These are phyloP conservation scores for Lasioglossum pauxillum DNA, from an alignment of 2,888 invertebrate species.

Conservation along the genomic window DNA sequence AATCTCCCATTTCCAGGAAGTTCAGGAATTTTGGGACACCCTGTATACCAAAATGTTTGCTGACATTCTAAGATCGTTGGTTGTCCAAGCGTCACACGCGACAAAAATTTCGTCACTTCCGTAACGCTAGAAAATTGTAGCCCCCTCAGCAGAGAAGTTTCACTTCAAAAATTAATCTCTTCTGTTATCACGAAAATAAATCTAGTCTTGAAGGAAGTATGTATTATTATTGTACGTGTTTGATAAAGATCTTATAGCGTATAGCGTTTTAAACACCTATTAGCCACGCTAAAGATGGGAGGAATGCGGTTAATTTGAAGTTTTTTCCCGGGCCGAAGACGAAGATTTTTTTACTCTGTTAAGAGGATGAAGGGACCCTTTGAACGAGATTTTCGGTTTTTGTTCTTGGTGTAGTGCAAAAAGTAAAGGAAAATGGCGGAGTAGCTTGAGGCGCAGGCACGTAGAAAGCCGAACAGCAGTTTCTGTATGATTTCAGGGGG, in stretches of 20 bases:
- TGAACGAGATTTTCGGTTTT: slow-evolving; percentile 7
- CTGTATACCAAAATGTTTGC: too few species aligned
- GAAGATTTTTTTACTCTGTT: not conserved
- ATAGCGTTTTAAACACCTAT: not conserved
- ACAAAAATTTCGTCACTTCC: too few species aligned
- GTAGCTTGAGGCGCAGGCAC: not conserved
- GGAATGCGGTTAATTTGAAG: not conserved
- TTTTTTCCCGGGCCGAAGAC: not conserved
- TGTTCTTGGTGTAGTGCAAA: not conserved
- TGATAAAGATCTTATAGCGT: not conserved
- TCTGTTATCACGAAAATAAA: not conserved
- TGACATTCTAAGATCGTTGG: too few species aligned
- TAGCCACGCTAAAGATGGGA: not conserved
- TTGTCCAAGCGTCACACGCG: too few species aligned
- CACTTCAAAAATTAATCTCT: not conserved
- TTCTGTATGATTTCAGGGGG: slow-evolving; percentile 7
- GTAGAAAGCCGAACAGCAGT: slow-evolving; percentile 3
- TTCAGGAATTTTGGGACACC: too few species aligned
- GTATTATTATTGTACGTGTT: not conserved
- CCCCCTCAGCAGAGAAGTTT: too few species aligned
- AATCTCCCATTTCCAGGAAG: too few species aligned
- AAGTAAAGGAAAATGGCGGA: not conserved
- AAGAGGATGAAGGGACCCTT: not conserved
- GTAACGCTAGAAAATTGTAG: too few species aligned
- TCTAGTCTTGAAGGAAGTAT: not conserved